Evolutionary conservation across 2,888 invertebrate genomes (phyloP), one percentile per base, ranked within the genome.

Genomic region (Ischnus inquisitorius): DNA sequence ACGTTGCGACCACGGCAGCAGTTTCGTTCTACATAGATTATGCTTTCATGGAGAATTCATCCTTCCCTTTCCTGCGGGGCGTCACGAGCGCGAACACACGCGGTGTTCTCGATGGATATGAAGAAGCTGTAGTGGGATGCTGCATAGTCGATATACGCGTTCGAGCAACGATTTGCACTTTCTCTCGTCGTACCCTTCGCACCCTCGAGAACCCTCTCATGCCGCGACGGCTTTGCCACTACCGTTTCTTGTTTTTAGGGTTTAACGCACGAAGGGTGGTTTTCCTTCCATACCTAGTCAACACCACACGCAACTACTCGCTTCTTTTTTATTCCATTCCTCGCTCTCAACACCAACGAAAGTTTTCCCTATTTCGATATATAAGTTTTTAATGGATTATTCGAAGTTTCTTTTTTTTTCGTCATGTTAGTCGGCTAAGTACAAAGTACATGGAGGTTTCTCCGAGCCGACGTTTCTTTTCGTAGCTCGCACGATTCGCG

Each of bases 241-340:
- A 54, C 41, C 69, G 19, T 62, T 64, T 62, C 78, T 22, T 41
- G 19, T 64, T 79, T 74, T 82, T 28, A 67, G 62, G 62, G 79
- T 76, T 85, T 72, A 75, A 43, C 67, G 68, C 60, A 76, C 84
- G 84, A 78, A 77, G 72, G 81, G 68, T 84, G 74, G 81, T 67
- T 72, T 74, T 46, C 78, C 22, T 74, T 28, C 22, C 48, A 19
- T 72, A 71, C 28, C 39, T 19, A 51, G 16, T 34, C 34, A 34
- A 34, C 39, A 19, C 43, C 14, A 22, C 54, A 19, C n/a, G 60
- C 51, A 22, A 54, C 28, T 28, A 71, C 34, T 43, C 39, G 39
- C 25, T 22, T 43, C 25, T 43, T 43, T 72, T 72, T 65, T 65
- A n/a, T 67, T 67, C n/a, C 51, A 41, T 48, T 16, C 28, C 43